Base-by-base conservation (phyloP, 2,797 vertebrate species). In the Xyrichtys novacula region DNA sequence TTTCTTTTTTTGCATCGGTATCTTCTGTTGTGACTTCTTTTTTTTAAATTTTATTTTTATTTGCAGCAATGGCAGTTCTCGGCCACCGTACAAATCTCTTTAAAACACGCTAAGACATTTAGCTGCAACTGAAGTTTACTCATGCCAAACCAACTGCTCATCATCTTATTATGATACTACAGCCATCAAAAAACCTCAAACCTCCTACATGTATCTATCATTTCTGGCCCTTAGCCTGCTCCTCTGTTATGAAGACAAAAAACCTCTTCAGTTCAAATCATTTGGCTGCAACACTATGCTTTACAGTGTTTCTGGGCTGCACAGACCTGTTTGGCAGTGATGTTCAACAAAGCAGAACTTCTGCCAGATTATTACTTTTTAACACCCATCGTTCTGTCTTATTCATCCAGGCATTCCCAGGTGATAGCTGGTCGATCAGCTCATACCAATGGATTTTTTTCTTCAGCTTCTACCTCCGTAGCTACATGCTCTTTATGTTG, bases 341-440 rank as follows among this genome's bases (percentile, higher is more conserved):
- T 47, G 55, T 59, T 25, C 29, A 52, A 57, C 42, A 42, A 55
- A 74, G 57, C 43, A 34, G 6, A 48, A 12, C 9, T 43, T 9
- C 44, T 20, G 38, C 23, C 22, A 39, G 32, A 65, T 57, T 4
- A 55, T 71, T 54, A 57, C 50, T 56, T 81, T 62, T 53, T 53
- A 55, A 55, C 26, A 20, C 71, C 48, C 62, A 64, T 54, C 49
- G 54, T 40, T 10, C 48, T 58, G 34, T 48, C 52, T 65, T 79
- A 50, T 83, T 81, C 63, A 74, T 78, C 59, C 49, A 61, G 36
- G 32, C 55, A 52, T 57, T 59, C 57, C 49, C 26, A 49, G 40
- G 46, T 61, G 56, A 68, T 50, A 54, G 52, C 38, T 54, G 59
- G 20, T 34, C 25, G n/a, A 56, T 67, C 11, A 34, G 39, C 49